A percentile compares a stretch with the other conserved stretches of the same genome.
Evolutionary conservation across 2,113 vertebrate genomes (phyloP).

Genomic region (Hirundichthys speculiger): DNA sequence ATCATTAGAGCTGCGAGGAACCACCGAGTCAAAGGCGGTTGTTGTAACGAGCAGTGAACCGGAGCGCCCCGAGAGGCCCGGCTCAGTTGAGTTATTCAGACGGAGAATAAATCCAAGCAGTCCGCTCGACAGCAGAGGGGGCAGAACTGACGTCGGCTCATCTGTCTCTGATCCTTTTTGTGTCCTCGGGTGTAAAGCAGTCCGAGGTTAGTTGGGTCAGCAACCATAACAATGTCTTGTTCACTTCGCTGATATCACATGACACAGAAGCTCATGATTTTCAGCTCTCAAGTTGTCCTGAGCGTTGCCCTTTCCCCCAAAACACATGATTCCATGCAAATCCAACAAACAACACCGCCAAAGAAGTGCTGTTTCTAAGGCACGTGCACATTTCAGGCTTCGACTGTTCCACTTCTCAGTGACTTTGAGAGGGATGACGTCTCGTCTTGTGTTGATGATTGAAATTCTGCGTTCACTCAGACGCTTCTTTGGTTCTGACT

Average conservation of each 20-base stretch:
- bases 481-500: too few relatives aligned
- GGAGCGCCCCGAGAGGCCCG: not conserved
- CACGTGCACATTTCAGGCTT: too few relatives aligned
- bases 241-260: constrained; percentile 1
- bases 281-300: not conserved
- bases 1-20: not conserved
- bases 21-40: not conserved
- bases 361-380: not conserved
- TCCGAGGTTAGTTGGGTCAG: not conserved
- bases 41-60: too few relatives aligned
- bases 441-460: too few relatives aligned
- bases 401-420: not conserved
- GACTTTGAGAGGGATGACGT: not conserved
- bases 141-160: not conserved
- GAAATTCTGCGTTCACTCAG: too few relatives aligned
- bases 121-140: not conserved
- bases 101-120: not conserved
- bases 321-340: not conserved
- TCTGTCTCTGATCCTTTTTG: not conserved
- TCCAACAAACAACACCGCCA: not conserved
- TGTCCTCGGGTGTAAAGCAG: not conserved
- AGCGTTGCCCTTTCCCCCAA: not conserved
- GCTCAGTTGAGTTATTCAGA: too few relatives aligned
- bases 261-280: not conserved
- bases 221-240: not conserved